A percentile compares a stretch with the other conserved stretches of the same genome.
Conservation (phyloP, 2,113 vertebrate genomes). For the Crocuta crocuta region DNA sequence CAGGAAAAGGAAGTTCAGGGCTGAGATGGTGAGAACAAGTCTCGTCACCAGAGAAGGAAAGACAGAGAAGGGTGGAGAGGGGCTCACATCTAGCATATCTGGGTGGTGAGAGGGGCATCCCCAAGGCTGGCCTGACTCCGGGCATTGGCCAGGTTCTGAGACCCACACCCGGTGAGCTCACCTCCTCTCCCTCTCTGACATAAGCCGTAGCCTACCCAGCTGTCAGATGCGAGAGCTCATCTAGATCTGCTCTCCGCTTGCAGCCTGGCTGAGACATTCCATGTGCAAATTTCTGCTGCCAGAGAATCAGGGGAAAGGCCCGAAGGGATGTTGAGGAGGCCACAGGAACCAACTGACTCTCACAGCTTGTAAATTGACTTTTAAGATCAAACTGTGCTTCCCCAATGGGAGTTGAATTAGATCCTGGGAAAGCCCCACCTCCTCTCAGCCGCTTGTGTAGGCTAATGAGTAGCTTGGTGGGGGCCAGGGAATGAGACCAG, state of each 20-base stretch:
- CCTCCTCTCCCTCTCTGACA: conserved; percentile 54
- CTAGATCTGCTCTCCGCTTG: conserved; percentile 29
- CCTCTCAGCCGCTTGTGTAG: background rate
- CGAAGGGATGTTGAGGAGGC: conserved; percentile 42
- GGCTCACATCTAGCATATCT: background rate
- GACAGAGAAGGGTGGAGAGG: background rate
- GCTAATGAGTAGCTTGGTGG: background rate
- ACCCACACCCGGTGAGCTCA: background rate
- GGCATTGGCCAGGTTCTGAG: background rate
- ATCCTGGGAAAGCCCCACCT: background rate
- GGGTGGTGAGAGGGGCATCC: background rate
- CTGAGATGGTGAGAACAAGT: background rate
- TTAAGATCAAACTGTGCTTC: background rate
- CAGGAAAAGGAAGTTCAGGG: background rate
- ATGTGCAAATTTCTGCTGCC: conserved; percentile 69
- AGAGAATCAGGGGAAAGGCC: conserved; percentile 52
- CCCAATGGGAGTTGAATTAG: background rate
- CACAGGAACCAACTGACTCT: conserved; percentile 55
- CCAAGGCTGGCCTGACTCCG: background rate
- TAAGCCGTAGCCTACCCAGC: background rate
- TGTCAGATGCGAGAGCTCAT: conserved; percentile 28
- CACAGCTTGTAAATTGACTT: background rate
- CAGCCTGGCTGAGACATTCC: conserved; percentile 65
- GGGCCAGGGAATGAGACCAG: background rate
- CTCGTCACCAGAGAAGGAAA: background rate